Percentiles rank a stretch among this genome's conserved stretches.
phyloP scores from a whole-genome alignment of 2,888 invertebrate genomes.

The Chelonus formosanus region DNA sequence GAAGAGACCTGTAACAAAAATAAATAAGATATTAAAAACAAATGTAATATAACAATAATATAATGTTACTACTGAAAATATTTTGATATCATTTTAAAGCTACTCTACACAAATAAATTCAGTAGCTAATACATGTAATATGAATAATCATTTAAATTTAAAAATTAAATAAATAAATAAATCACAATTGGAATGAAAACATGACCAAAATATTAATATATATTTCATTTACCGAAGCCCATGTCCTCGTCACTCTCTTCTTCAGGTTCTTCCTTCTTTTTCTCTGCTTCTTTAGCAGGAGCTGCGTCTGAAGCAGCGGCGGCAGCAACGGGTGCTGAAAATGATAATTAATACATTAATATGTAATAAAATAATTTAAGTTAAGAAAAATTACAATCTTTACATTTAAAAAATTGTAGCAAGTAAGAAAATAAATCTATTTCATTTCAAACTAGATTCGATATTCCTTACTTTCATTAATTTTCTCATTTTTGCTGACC shows the following conservation, averaged over 20 bases:
- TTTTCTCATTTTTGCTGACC: slow-evolving; percentile 60
- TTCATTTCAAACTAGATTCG: slow-evolving; percentile 38
- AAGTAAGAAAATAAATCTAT: slow-evolving; percentile 43
- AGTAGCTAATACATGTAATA: slow-evolving; percentile 71
- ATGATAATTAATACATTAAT: background rate
- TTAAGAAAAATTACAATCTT: background rate
- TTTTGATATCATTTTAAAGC: slow-evolving; percentile 48
- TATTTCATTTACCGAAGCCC: slow-evolving; percentile 80
- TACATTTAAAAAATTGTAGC: slow-evolving; percentile 26
- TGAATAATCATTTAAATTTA: slow-evolving; percentile 67
- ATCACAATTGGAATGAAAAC: slow-evolving; percentile 32
- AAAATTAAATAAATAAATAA: slow-evolving; percentile 26
- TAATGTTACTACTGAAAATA: slow-evolving; percentile 26
- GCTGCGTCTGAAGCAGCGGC: slow-evolving; percentile 72
- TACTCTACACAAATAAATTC: slow-evolving; percentile 55
- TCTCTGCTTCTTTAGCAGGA: slow-evolving; percentile 75
- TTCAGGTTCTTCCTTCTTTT: slow-evolving; percentile 81
- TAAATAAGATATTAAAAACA: slow-evolving; percentile 46
- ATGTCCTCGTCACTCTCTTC: slow-evolving; percentile 92
- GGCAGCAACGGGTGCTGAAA: slow-evolving; percentile 44
- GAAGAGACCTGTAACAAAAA: slow-evolving; percentile 76
- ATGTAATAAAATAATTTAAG: background rate
- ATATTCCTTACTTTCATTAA: slow-evolving; percentile 44
- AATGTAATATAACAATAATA: slow-evolving; percentile 25
- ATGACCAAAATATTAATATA: slow-evolving; percentile 32